Conservation (phyloP, 1,140 invertebrate genomes). For the Aphidius ervi region DNA sequence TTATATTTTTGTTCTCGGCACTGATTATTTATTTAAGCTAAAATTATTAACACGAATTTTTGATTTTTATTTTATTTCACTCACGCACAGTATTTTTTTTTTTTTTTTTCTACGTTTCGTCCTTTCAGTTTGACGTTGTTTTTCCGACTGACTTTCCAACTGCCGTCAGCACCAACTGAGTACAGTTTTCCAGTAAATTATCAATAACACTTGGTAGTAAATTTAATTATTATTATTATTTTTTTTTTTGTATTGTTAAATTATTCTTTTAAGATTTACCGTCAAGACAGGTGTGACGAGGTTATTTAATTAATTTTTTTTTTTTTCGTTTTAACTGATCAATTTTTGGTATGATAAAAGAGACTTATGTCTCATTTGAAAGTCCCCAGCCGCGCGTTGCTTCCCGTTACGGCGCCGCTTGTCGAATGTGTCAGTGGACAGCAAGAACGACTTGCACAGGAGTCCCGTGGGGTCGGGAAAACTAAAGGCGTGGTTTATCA, state of each 20-base stretch:
- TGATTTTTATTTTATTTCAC: too few relatives aligned
- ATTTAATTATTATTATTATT: too few relatives aligned
- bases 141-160: too few relatives aligned
- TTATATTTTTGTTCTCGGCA: background rate
- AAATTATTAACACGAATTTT: background rate
- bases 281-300: too few relatives aligned
- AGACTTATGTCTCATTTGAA: slow-evolving; percentile 20
- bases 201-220: too few relatives aligned
- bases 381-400: slow-evolving; percentile 53
- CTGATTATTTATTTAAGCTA: background rate
- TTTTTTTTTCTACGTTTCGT: too few relatives aligned
- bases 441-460: slow-evolving; percentile 44
- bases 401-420: slow-evolving; percentile 55
- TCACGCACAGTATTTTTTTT: background rate
- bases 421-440: slow-evolving; percentile 53
- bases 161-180: too few relatives aligned
- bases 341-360: background rate
- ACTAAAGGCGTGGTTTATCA: slow-evolving; percentile 19
- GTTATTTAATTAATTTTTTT: too few relatives aligned
- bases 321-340: background rate
- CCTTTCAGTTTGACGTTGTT: too few relatives aligned
- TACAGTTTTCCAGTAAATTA: too few relatives aligned
- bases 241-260: too few relatives aligned
- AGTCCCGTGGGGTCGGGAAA: slow-evolving; percentile 46
- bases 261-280: too few relatives aligned